Evolutionary conservation across 2,113 vertebrate genomes (phyloP), one percentile per base, ranked within the genome.

Genomic region (Carettochelys insculpta): DNA sequence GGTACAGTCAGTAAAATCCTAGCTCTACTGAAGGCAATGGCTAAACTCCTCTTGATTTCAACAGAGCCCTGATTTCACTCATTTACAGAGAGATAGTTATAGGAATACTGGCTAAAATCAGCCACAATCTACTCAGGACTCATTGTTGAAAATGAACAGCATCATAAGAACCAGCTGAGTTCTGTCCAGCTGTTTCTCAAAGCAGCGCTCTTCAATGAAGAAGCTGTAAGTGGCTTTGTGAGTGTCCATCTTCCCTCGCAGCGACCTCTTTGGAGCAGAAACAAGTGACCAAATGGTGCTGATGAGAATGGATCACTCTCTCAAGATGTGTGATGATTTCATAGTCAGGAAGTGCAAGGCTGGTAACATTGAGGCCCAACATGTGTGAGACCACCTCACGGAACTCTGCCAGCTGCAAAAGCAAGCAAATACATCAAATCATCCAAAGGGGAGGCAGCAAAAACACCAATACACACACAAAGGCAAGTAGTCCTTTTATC

Each of bases 241-340:
- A 80, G 47, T 45, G 81, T 25, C 88, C 76, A 8, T 94, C 94
- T 61, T 75, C 50, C 58, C 82, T 78, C 7, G 11, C 54, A 52
- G 77, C 50, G 91, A 31, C 2, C 0, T 77, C 95, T 92, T 75
- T 95, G 93, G 96, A 92, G 93, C 97, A 98, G 91, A 97, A 92
- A 48, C 98, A 98, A n/a, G 97, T 85, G 51, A 96, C 93, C 81
- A 52, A 95, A n/a, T 95, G 97, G 88, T 98, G 97, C 71, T 97
- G 98, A 80, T 98, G 96, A 73, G 61, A 89, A 77, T 98, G 98
- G 92, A 99, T 97, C 94, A 98, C 85, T 45, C 94, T 92, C 43
- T 99, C 98, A 20, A 99, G 98, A 38, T 92, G 76, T 73, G 97
- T 98, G 92, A 99, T 97, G 92, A 99, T 98, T 96, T 99, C 98